These are phyloP conservation scores for Arbacia lixula DNA, from an alignment of 53 echinoderm and acorn worm genomes.

Conservation along the genomic window DNA sequence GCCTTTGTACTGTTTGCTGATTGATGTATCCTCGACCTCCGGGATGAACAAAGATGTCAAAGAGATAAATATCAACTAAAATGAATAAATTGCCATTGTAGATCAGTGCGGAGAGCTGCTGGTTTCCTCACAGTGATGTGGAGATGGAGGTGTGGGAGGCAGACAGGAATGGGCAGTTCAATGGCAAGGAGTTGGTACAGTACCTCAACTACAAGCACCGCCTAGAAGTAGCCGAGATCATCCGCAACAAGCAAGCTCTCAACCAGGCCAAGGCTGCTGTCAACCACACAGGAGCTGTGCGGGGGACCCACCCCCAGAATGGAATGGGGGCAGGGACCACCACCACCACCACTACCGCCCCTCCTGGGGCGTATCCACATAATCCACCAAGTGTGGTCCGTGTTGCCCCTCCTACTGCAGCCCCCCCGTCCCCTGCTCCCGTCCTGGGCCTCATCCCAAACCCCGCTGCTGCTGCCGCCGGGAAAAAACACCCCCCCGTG, in stretches of 20 bases:
- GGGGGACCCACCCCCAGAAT: background rate
- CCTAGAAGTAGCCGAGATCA: conserved; percentile 5
- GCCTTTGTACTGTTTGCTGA: too few species aligned
- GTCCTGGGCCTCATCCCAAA: background rate
- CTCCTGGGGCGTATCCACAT: conserved; percentile 21
- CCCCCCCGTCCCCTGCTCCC: background rate
- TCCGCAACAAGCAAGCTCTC: background rate
- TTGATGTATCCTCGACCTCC: too few species aligned
- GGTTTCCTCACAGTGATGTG: conserved; percentile 83
- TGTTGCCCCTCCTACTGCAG: background rate
- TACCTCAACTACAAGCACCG: conserved; percentile 52
- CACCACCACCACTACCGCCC: background rate
- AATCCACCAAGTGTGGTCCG: conserved; percentile 28
- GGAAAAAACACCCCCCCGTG: background rate
- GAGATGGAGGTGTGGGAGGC: conserved; percentile 84
- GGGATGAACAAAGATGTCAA: too few species aligned
- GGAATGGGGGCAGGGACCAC: background rate
- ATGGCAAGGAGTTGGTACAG: conserved; percentile 63
- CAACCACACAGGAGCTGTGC: background rate
- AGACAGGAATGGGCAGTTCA: conserved; percentile 69
- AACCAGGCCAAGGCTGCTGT: background rate
- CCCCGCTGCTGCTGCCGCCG: background rate
- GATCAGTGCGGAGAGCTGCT: conserved; percentile 64
- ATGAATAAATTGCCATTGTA: too few species aligned
- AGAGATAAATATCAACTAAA: too few species aligned